A percentile compares a stretch with the other conserved stretches of the same genome.
Conservation (phyloP, 2,888 invertebrate species). For the Drosophila longiperda region DNA sequence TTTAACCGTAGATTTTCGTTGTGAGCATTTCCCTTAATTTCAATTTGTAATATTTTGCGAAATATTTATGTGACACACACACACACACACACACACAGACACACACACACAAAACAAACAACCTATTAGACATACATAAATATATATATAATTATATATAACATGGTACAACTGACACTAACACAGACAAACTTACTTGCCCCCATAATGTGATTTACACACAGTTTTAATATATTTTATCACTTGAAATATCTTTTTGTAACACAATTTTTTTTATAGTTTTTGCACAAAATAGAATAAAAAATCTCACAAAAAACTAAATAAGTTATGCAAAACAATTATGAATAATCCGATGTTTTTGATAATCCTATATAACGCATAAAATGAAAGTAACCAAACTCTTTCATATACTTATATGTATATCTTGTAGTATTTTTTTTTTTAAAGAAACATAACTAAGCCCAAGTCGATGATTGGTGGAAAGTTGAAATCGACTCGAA, state of each 20-base stretch:
- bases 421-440: slow-evolving; percentile 33
- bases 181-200: slow-evolving; percentile 9
- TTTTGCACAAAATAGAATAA: slow-evolving; percentile 46
- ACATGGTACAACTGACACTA: slow-evolving; percentile 17
- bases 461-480: neutral
- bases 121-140: slow-evolving; percentile 11
- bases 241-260: slow-evolving; percentile 42
- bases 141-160: slow-evolving; percentile 19
- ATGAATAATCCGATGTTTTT: slow-evolving; percentile 9
- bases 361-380: slow-evolving; percentile 22
- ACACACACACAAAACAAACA: slow-evolving; percentile 12
- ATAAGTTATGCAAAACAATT: slow-evolving; percentile 9
- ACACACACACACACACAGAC: slow-evolving; percentile 21
- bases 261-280: slow-evolving; percentile 47
- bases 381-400: slow-evolving; percentile 25
- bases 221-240: slow-evolving; percentile 17
- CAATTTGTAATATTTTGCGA: slow-evolving; percentile 75
- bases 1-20: slow-evolving; percentile 43
- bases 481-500: neutral
- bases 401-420: slow-evolving; percentile 39
- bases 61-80: slow-evolving; percentile 57
- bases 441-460: neutral
- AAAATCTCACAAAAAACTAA: slow-evolving; percentile 21
- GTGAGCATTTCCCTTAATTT: slow-evolving; percentile 57
- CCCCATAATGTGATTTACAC: slow-evolving; percentile 26